Evolutionary conservation across 1,140 invertebrate species (phyloP).

Genomic region (Hyposmocoma kahamanoa): DNA sequence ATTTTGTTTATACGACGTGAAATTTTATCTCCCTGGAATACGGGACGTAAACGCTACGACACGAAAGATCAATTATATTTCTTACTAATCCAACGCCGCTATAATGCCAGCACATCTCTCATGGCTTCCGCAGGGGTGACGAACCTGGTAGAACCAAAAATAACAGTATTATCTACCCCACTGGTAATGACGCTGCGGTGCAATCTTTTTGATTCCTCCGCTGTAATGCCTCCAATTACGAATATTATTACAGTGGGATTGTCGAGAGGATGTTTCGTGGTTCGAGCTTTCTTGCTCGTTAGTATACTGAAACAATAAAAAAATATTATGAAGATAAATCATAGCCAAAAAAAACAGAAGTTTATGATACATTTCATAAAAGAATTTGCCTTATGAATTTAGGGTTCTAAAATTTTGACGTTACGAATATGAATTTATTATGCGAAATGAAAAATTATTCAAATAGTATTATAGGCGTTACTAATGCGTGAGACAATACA

Average conservation of each 20-base stretch:
- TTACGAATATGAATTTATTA: too few species aligned
- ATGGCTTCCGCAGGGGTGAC: slow-evolving; percentile 57
- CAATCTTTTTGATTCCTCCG: slow-evolving; percentile 71
- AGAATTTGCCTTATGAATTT: too few species aligned
- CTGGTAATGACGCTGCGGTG: slow-evolving; percentile 64
- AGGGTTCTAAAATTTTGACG: too few species aligned
- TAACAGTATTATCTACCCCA: slow-evolving; percentile 57
- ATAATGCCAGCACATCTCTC: slow-evolving; percentile 44
- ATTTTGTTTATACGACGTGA: too few species aligned
- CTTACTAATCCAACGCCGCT: slow-evolving; percentile 8
- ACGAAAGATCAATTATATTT: background rate
- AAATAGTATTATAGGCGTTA: too few species aligned
- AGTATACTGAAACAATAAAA: slow-evolving; percentile 39
- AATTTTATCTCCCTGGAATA: too few species aligned
- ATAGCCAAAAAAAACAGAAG: too few species aligned
- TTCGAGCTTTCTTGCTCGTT: slow-evolving; percentile 49
- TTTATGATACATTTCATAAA: too few species aligned
- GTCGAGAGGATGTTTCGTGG: slow-evolving; percentile 71
- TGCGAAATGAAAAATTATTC: too few species aligned
- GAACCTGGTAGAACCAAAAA: slow-evolving; percentile 58
- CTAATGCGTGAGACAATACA: too few species aligned
- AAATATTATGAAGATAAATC: too few species aligned
- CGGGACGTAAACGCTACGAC: too few species aligned
- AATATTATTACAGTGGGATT: slow-evolving; percentile 76
- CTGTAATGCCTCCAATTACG: slow-evolving; percentile 76